phyloP scores from a whole-genome alignment of 1,140 invertebrate species.

The Atta cephalotes region DNA sequence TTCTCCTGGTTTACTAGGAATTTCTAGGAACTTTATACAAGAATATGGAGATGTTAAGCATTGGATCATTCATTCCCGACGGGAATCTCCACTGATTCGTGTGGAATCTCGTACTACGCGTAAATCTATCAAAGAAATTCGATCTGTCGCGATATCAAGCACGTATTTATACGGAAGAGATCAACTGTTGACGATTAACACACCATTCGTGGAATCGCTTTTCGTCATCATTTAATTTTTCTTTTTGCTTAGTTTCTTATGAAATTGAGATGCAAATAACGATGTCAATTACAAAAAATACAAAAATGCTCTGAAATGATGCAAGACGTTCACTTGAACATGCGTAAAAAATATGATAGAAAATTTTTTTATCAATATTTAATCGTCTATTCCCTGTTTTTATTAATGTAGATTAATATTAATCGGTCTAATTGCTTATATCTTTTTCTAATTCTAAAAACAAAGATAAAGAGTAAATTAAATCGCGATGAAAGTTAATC shows the following conservation, averaged over 20 bases:
- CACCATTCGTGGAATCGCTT: constrained; percentile 1
- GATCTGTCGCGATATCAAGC: constrained; percentile 8
- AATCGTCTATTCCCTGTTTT: not conserved
- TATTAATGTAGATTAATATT: too few relatives aligned
- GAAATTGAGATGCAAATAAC: not conserved
- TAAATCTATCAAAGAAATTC: constrained; percentile 46
- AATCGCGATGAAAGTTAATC: too few relatives aligned
- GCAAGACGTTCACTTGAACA: not conserved
- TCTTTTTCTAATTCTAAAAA: too few relatives aligned
- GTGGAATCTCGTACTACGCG: constrained; percentile 39
- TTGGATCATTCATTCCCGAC: constrained; percentile 41
- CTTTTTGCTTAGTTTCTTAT: not conserved
- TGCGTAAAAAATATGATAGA: not conserved
- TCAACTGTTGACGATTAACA: not conserved
- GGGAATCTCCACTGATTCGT: constrained; percentile 29
- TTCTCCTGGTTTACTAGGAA: not conserved
- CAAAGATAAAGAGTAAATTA: too few relatives aligned
- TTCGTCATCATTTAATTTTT: not conserved
- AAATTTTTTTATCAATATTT: not conserved
- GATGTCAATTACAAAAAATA: not conserved
- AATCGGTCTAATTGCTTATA: too few relatives aligned
- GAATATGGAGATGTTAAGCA: constrained; percentile 31
- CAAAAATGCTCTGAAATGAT: not conserved
- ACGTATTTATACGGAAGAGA: constrained; percentile 11
- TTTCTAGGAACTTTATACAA: not conserved